phyloP scores from a whole-genome alignment of 2,113 vertebrate species.

The Hipposideros armiger region DNA sequence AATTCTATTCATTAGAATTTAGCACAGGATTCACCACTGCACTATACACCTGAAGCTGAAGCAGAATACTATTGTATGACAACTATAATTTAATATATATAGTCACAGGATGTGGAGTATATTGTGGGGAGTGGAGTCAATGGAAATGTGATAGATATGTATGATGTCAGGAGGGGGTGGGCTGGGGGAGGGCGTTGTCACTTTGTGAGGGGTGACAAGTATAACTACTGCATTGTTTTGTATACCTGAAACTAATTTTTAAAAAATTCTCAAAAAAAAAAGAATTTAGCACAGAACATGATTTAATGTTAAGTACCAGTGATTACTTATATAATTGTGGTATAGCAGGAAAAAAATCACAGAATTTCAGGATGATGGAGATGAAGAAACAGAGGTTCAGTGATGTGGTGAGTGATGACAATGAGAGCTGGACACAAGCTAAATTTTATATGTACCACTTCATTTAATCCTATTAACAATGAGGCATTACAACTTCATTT shows the following conservation, averaged over 20 bases:
- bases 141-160: no score
- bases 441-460: neutral
- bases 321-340: neutral
- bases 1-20: conserved; percentile 5
- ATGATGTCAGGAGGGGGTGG: no score
- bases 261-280: no score
- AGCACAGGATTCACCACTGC: neutral
- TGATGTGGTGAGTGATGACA: neutral
- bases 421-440: neutral
- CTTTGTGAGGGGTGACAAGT: no score
- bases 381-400: neutral
- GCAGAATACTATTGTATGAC: no score
- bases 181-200: no score
- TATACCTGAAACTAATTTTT: no score
- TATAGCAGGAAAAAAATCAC: neutral
- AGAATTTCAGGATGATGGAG: neutral
- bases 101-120: no score
- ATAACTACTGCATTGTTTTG: no score
- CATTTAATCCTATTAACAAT: neutral
- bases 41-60: no score
- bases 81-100: no score
- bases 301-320: neutral
- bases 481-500: neutral
- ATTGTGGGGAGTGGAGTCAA: no score
- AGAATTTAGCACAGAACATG: conserved; percentile 12